Evolutionary conservation across 2,113 vertebrate species (phyloP).

Genomic region (Delphinus delphis): DNA sequence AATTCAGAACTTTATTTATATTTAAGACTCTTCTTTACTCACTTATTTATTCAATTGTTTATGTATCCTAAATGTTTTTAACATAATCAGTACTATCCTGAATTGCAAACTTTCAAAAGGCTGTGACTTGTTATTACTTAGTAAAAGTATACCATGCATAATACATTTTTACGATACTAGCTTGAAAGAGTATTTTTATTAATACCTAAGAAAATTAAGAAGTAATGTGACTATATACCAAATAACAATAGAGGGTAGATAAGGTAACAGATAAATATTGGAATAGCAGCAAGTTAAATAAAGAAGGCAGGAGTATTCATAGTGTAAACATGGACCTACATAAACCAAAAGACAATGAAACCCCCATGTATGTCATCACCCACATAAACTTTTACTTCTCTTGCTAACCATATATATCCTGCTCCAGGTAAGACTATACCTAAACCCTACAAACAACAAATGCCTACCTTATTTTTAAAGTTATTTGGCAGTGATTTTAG

Average conservation of each 20-base stretch:
- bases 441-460: slow-evolving; percentile 29
- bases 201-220: slow-evolving; percentile 38
- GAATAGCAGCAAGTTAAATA: background rate
- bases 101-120: background rate
- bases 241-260: background rate
- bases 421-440: background rate
- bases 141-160: background rate
- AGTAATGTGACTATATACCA: background rate
- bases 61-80: background rate
- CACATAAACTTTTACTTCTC: background rate
- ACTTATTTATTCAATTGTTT: background rate
- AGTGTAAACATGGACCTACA: background rate
- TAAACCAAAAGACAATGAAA: slow-evolving; percentile 12
- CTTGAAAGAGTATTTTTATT: slow-evolving; percentile 7
- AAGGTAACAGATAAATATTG: background rate
- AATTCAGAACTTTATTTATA: background rate
- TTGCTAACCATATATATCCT: background rate
- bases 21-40: background rate
- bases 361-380: background rate
- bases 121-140: background rate
- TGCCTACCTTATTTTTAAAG: slow-evolving; percentile 20
- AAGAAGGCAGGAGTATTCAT: background rate
- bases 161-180: slow-evolving; percentile 34
- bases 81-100: background rate
- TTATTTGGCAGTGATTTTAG: slow-evolving; percentile 15